Conservation (phyloP, 2,797 vertebrate genomes). For the Trachurus trachurus region DNA sequence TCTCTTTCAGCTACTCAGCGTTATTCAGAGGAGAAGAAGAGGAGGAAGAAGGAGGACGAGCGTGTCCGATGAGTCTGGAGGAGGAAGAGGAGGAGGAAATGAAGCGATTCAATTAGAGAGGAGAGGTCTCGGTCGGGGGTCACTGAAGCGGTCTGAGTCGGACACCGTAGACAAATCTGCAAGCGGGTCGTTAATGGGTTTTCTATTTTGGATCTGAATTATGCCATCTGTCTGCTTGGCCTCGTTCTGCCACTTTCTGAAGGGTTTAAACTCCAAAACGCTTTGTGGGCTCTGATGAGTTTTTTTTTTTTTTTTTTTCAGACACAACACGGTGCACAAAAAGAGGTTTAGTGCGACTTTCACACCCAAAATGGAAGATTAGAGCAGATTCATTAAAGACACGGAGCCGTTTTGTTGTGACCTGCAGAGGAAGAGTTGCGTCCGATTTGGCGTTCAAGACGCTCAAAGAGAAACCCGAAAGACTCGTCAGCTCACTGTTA, state of each 20-base stretch:
- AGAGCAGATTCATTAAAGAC: conserved; percentile 35
- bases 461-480: conserved; percentile 2
- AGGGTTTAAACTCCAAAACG: conserved; percentile 51
- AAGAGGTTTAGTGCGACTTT: conserved; percentile 16
- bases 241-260: conserved; percentile 66
- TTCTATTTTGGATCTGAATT: conserved; percentile 65
- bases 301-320: conserved; percentile 19
- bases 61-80: conserved; percentile 44
- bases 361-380: conserved; percentile 22
- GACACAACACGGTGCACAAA: conserved; percentile 24
- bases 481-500: neutral
- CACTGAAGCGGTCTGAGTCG: conserved; percentile 38
- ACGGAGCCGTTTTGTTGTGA: neutral
- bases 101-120: conserved; percentile 66
- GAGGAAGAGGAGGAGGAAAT: conserved; percentile 44
- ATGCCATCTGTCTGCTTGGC: conserved; percentile 59
- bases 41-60: conserved; percentile 30
- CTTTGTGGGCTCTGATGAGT: conserved; percentile 50
- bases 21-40: conserved; percentile 54
- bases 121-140: conserved; percentile 52
- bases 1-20: conserved; percentile 61
- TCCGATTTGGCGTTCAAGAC: neutral
- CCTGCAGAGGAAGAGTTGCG: neutral
- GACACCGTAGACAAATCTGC: conserved; percentile 59
- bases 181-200: conserved; percentile 58